Evolutionary conservation across 2,797 vertebrate genomes (phyloP).

Genomic region (Ptychobarbus kaznakovi): DNA sequence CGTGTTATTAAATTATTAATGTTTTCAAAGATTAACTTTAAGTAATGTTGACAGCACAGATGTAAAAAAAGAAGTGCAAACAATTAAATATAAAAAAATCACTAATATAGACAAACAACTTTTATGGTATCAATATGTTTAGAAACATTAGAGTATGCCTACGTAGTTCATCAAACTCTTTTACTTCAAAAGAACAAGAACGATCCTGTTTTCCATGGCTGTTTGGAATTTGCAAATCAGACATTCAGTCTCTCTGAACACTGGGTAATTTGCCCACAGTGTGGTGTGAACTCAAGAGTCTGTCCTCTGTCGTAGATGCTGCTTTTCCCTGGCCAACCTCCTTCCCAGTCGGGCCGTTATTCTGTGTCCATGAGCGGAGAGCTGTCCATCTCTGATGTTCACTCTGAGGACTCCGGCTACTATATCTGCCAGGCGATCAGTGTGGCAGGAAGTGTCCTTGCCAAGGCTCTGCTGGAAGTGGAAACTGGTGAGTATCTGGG

Average conservation of each 20-base stretch:
- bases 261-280: slow-evolving; percentile 35
- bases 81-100: not conserved
- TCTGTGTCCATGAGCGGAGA: slow-evolving; percentile 89
- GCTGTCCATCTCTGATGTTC: slow-evolving; percentile 86
- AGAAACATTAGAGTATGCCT: not conserved
- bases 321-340: slow-evolving; percentile 90
- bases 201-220: slow-evolving; percentile 7
- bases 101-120: not conserved
- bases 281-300: slow-evolving; percentile 43
- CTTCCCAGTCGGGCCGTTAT: slow-evolving; percentile 81
- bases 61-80: not conserved
- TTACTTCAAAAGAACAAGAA: not conserved
- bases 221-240: slow-evolving; percentile 26
- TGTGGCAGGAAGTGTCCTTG: slow-evolving; percentile 90
- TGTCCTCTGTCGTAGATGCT: slow-evolving; percentile 80
- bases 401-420: slow-evolving; percentile 85
- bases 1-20: not conserved
- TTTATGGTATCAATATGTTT: not conserved
- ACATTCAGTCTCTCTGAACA: not conserved
- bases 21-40: not conserved
- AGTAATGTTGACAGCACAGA: not conserved
- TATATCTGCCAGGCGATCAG: slow-evolving; percentile 98
- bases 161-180: not conserved
- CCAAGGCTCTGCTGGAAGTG: slow-evolving; percentile 89
- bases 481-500: slow-evolving; percentile 77